Evolutionary conservation across 1,140 invertebrate species (phyloP), one percentile per base, ranked within the genome.

Genomic region (Oedothorax gibbosus): DNA sequence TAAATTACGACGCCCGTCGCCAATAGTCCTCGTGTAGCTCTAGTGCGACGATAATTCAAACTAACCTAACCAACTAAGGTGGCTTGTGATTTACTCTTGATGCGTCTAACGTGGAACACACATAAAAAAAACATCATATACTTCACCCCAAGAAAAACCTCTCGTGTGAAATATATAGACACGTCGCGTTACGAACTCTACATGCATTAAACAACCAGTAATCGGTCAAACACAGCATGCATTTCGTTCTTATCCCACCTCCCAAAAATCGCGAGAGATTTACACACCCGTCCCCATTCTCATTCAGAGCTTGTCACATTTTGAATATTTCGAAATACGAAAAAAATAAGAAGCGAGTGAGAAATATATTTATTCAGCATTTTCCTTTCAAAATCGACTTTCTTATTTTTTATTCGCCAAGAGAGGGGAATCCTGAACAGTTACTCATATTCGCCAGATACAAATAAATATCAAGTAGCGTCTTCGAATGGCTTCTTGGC

Each of bases 401-500:
- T 35, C 35, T 35, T 35, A 35, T 35, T 35, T 35, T 35, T 35
- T 35, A 35, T 35, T 35, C 35, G 35, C 35, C 35, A 35, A 35
- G 35, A 35, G 35, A 35, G 35, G 35, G 35, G 35, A 35, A 35
- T 35, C 35, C 7, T 51, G 15, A 71, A 71, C 72, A 75, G 53
- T 75, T 75, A 75, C 72, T 75, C 72, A 75, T 57, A 75, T 11
- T 60, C 21, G 56, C 18, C 35, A 35, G 35, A 35, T 35, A 35
- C 72, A 57, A 57, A 75, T 75, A 75, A 75, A 75, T 75, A 75
- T 75, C 72, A 56, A 57, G 72, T 75, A 56, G 51, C 72, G 49
- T 51, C 35, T 53, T 11, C 50, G 50, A 71, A 71, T 71, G 54
- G 69, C 69, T 71, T 35, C 35, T 71, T 71, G 72, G 53, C 56